A percentile compares a stretch with the other conserved stretches of the same genome.
Conservation (phyloP, 2,797 vertebrate species). For the Setipinna tenuifilis region DNA sequence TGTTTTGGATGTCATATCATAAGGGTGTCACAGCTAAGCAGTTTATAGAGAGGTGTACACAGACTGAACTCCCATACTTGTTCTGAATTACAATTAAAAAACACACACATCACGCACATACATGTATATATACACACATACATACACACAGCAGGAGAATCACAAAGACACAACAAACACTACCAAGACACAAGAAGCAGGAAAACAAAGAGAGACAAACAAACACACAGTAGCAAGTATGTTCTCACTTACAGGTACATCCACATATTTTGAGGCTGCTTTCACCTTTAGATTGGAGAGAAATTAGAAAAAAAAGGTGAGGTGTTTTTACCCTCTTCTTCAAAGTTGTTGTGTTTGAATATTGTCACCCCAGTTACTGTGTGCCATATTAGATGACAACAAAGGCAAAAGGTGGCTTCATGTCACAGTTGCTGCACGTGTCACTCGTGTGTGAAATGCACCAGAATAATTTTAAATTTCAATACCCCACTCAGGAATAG, state of each 20-base stretch:
- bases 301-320: conserved; percentile 53
- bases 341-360: not conserved
- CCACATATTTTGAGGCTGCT: conserved; percentile 99
- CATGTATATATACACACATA: conserved; percentile 18
- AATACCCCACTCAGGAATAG: too few species aligned
- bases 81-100: not conserved
- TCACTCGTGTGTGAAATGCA: not conserved
- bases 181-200: not conserved
- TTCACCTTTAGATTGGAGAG: conserved; percentile 86
- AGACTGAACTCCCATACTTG: not conserved
- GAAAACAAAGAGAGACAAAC: conserved; percentile 25
- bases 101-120: conserved; percentile 6
- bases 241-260: conserved; percentile 94
- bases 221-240: conserved; percentile 38
- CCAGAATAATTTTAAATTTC: not conserved
- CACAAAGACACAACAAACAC: conserved; percentile 30
- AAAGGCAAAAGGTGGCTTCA: not conserved
- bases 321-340: not conserved
- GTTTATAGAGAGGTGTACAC: not conserved
- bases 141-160: conserved; percentile 12
- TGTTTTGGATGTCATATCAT: not conserved
- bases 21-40: not conserved
- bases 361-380: not conserved
- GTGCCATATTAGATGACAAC: not conserved
- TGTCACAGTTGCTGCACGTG: not conserved